These are phyloP conservation scores for Bolborhynchus lineola DNA, from an alignment of 2,113 vertebrate species.

Conservation along the genomic window DNA sequence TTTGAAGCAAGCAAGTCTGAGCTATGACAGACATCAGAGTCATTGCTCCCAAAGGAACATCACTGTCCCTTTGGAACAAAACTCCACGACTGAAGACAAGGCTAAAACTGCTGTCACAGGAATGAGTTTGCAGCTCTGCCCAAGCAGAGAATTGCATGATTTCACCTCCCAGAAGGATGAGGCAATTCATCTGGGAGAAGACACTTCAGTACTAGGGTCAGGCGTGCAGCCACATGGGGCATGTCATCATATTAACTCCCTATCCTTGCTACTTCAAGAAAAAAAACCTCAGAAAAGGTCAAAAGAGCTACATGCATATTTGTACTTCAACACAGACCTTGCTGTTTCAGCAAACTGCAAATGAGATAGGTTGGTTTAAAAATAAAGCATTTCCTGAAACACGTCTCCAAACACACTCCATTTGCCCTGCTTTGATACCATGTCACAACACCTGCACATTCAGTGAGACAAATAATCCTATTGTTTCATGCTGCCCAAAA, in stretches of 20 bases:
- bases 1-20: neutral
- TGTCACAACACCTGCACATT: neutral
- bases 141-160: neutral
- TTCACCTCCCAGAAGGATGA: neutral
- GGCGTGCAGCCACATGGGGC: neutral
- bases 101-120: neutral
- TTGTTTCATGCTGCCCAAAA: neutral
- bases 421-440: neutral
- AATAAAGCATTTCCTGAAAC: neutral
- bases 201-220: neutral
- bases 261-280: neutral
- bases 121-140: neutral
- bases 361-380: neutral
- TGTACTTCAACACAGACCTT: neutral
- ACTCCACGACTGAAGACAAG: neutral
- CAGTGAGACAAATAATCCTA: neutral
- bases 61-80: neutral
- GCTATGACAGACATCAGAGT: neutral
- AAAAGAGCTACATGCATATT: neutral
- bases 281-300: neutral
- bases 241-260: neutral
- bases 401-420: neutral
- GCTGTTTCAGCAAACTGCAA: neutral
- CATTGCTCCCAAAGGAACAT: neutral
- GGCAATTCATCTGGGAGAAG: neutral